Base-by-base conservation (phyloP, 2,888 invertebrate genomes). In the Pseudococcus viburni region DNA sequence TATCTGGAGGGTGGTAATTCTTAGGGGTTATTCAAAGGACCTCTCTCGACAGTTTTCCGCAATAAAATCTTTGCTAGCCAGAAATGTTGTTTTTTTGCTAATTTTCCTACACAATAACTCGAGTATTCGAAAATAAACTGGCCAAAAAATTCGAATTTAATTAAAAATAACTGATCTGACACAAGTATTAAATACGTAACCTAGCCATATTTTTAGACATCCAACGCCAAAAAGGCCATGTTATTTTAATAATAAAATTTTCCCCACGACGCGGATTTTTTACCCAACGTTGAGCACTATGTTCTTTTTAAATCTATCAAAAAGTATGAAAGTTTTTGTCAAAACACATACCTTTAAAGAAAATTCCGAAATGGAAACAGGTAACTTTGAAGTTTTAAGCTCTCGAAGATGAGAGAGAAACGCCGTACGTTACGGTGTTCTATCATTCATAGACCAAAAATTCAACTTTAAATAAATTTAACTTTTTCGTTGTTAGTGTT, bases 401-500 rank as follows among this genome's bases (percentile, higher is more conserved):
- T 73, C 68, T 68, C 33, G 33, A 73, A 15, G 73, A 73, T 73
- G 73, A 39, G 73, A 33, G 33, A 17, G 33, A 73, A 73, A 15
- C 73, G 33, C 26, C 17, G 33, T 73, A 19, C 73, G 73, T 73
- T 73, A 73, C 33, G 6, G 39, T 33, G 73, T 73, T 73, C 73
- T 73, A 73, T 73, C 73, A 73, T 73, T 73, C 73, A 73, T 73
- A 73, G 73, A 73, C 73, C 73, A 26, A 73, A 42, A 73, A 73
- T 73, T 73, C 73, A 73, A 73, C 73, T 73, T 73, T 73, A 73
- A 73, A 73, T 73, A 73, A 73, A 73, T 73, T 73, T 73, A 73
- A 73, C 73, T 73, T 73, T 73, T 73, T 73, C 73, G 73, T 73
- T 73, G 73, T 73, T 73, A 73, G 73, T 73, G 73, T 73, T 26